Conservation (phyloP, 1,140 invertebrate species). For the Aleiodes sp. region DNA sequence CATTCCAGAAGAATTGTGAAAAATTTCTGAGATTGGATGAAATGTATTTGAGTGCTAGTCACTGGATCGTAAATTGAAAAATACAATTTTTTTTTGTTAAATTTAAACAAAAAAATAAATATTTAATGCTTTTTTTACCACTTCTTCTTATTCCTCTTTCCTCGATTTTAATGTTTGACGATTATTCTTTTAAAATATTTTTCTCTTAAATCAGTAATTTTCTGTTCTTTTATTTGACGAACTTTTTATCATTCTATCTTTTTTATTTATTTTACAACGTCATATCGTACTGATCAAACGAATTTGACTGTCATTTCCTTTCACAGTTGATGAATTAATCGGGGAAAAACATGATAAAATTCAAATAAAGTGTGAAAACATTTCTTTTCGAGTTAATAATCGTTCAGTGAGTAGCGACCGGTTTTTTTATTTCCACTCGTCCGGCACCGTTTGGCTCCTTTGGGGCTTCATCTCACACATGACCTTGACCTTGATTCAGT, state of each 20-base stretch:
- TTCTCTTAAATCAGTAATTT: too few relatives aligned
- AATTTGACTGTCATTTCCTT: neutral
- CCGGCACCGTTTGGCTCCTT: neutral
- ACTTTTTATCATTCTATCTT: too few relatives aligned
- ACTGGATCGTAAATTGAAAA: slow-evolving; percentile 57
- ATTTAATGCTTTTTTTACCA: neutral
- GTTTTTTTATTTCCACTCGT: neutral
- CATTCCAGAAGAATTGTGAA: neutral
- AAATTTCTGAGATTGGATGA: slow-evolving; percentile 15
- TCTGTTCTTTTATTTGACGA: too few relatives aligned
- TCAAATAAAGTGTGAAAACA: slow-evolving; percentile 8
- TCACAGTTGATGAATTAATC: neutral
- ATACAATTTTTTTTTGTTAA: slow-evolving; percentile 55
- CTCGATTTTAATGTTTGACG: too few relatives aligned
- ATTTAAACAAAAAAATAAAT: slow-evolving; percentile 9
- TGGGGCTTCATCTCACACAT: neutral
- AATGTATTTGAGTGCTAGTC: slow-evolving; percentile 61
- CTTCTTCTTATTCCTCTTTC: neutral
- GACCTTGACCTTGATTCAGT: slow-evolving; percentile 11
- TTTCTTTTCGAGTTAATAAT: slow-evolving; percentile 7
- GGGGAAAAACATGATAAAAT: neutral
- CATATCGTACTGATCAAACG: neutral
- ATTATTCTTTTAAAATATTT: too few relatives aligned
- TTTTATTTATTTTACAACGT: neutral
- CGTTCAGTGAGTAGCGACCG: slow-evolving; percentile 8